phyloP scores from a whole-genome alignment of 2,888 invertebrate species.

The Caenorhabditis becei region DNA sequence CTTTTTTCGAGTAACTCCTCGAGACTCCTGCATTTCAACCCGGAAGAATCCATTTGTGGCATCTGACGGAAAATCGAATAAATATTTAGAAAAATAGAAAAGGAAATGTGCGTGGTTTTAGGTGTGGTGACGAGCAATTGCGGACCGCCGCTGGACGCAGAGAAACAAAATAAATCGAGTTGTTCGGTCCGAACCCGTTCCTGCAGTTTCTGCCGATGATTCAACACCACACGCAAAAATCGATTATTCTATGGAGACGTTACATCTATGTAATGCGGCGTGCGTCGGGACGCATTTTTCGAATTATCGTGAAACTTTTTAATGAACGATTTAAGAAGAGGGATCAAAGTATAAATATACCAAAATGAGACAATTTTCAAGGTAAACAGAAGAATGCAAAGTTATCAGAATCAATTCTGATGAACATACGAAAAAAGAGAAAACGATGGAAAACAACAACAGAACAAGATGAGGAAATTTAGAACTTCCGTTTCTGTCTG shows the following conservation, averaged over 20 bases:
- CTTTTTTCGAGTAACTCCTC: conserved; percentile 21
- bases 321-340: not conserved
- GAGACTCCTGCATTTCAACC: conserved; percentile 36
- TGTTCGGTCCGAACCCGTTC: not conserved
- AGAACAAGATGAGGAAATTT: not conserved
- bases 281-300: no score
- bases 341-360: not conserved
- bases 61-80: conserved; percentile 17
- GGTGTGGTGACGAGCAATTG: conserved; percentile 18
- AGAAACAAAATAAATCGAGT: not conserved
- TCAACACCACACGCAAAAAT: not conserved
- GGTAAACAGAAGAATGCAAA: not conserved
- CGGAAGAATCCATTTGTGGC: conserved; percentile 48
- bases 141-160: not conserved
- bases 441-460: conserved; percentile 1
- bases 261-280: no score
- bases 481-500: not conserved
- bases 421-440: not conserved
- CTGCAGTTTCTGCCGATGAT: not conserved
- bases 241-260: not conserved
- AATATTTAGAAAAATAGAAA: conserved; percentile 5
- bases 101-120: conserved; percentile 22
- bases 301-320: not conserved
- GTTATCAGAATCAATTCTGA: not conserved
- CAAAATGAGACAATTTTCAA: not conserved